Conservation (phyloP, 64 coral and sea anemone species). For the Astreopora myriophthalma region DNA sequence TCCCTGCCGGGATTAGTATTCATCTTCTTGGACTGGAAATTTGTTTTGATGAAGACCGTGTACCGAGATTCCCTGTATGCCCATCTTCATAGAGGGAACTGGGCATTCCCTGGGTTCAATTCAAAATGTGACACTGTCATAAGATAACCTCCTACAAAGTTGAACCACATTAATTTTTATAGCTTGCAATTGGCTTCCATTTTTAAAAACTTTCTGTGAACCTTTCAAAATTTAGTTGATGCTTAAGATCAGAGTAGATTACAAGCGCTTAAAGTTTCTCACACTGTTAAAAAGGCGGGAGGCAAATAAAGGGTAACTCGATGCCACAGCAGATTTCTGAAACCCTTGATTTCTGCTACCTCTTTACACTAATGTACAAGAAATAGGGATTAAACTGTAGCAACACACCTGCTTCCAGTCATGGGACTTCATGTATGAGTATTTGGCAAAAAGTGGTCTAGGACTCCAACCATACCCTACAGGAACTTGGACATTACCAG, state of each 20-base stretch:
- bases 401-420: slow-evolving; percentile 41
- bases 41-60: neutral
- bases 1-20: neutral
- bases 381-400: neutral
- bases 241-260: neutral
- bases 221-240: neutral
- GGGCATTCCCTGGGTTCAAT: slow-evolving; percentile 2
- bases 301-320: neutral
- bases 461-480: slow-evolving; percentile 48
- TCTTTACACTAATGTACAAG: neutral
- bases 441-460: slow-evolving; percentile 16
- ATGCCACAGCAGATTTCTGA: neutral
- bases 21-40: neutral
- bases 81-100: neutral
- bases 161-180: neutral
- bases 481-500: slow-evolving; percentile 19
- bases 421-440: slow-evolving; percentile 47
- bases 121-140: neutral
- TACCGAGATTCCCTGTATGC: neutral
- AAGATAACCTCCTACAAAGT: neutral
- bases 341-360: neutral
- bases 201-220: slow-evolving; percentile 11
- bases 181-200: neutral
- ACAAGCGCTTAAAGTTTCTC: neutral
- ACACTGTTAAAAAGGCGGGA: slow-evolving; percentile 1